Base-by-base conservation (phyloP, 2,888 invertebrate genomes). In the Hydrotaea diabolus region DNA sequence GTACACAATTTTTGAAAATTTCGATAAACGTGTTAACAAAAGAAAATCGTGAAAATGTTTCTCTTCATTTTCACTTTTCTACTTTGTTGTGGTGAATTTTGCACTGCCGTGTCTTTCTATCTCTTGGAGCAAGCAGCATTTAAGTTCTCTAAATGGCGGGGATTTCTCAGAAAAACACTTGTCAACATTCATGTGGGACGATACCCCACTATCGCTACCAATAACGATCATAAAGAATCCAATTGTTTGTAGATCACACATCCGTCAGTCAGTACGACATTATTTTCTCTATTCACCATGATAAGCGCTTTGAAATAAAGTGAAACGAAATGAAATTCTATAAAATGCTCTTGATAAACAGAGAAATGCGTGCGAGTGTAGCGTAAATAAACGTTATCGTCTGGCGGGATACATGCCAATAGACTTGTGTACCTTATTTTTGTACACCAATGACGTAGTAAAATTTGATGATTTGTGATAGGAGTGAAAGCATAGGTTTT, bases 391-490 rank as follows among this genome's bases (percentile, higher is more conserved):
- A 31, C 17, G 17, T 64, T 17, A 17, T 72, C 13, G 23, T 31
- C 53, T 31, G 21, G 31, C 53, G 19, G 26, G 36, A n/a, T 59
- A 43, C 11, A 74, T 36, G 36, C 36, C 36, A 8, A 36, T 59
- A 59, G 23, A 21, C 43, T 59, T 59, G 17, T 59, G 11, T 39
- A 11, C 8, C 4, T 8, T 39, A 11, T 36, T 3, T 43, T 62
- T 46, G 11, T 49, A 36, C 13, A 39, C 4, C n/a, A 9, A 77
- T 77, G 76, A 77, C 66, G 76, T 77, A 55, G 66, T 77, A 23
- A 21, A 5, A 64, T 77, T 77, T 21, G n/a, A 55, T 26, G 7
- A 62, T 55, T 73, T 39, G 36, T 55, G 21, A 19, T 19, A 53
- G 62, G 31, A n/a, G n/a, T n/a, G n/a, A n/a, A n/a, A 75, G 26